Evolutionary conservation across 2,113 vertebrate genomes (phyloP).

Genomic region (Neotragus moschatus): DNA sequence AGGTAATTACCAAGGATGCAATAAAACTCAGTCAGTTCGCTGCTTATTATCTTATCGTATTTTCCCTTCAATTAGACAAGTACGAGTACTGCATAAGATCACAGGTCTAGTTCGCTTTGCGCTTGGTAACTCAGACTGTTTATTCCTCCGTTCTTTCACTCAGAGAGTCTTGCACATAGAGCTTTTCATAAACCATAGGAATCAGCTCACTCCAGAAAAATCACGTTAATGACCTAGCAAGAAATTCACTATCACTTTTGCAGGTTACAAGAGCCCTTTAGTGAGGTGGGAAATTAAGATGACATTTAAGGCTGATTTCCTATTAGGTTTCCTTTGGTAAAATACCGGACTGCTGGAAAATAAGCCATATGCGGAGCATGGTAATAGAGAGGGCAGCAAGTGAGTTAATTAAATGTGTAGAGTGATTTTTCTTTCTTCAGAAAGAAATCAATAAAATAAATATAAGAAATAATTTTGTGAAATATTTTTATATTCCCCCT

Average conservation of each 20-base stretch:
- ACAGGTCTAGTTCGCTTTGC: background rate
- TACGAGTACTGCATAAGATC: background rate
- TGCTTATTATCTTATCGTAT: background rate
- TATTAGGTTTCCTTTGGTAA: background rate
- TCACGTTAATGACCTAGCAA: background rate
- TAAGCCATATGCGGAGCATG: background rate
- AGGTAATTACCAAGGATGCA: background rate
- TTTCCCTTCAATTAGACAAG: background rate
- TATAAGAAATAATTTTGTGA: background rate
- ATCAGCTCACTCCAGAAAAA: background rate
- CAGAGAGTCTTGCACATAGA: background rate
- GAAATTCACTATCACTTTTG: constrained; percentile 11
- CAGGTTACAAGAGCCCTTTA: background rate
- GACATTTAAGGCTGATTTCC: background rate
- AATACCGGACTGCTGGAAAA: background rate
- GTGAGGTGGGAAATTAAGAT: background rate
- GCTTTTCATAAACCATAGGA: background rate
- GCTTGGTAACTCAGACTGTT: background rate
- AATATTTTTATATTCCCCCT: background rate
- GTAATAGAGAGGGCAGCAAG: background rate
- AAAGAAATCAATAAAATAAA: background rate
- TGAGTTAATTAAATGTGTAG: background rate
- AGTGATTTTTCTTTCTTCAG: background rate
- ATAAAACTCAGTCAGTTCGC: background rate
- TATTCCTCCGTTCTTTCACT: background rate